phyloP scores from a whole-genome alignment of 2,888 invertebrate species.

The Lamproptera curius region DNA sequence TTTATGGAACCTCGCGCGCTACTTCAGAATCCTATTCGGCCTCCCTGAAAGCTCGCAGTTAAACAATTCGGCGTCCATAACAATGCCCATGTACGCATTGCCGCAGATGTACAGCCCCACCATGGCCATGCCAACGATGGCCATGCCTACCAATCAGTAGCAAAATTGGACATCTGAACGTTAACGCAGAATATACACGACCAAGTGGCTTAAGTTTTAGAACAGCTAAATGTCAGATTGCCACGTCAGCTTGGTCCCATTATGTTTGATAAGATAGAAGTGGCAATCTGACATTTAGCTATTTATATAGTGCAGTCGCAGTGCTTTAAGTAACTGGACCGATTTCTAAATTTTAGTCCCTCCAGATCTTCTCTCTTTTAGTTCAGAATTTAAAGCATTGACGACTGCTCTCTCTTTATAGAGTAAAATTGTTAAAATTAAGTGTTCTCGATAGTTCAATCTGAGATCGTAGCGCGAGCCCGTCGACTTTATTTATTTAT shows the following conservation, averaged over 20 bases:
- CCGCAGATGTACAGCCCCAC: conserved; percentile 43
- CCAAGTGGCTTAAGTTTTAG: conserved; percentile 59
- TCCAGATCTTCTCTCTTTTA: conserved; percentile 27
- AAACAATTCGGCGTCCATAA: conserved; percentile 55
- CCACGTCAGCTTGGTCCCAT: conserved; percentile 66
- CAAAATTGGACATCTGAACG: conserved; percentile 66
- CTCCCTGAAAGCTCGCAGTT: conserved; percentile 60
- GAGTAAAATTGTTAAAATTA: conserved; percentile 10
- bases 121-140: conserved; percentile 52
- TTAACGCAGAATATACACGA: conserved; percentile 37
- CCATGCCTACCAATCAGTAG: conserved; percentile 51
- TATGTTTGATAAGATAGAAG: conserved; percentile 28
- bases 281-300: conserved; percentile 75
- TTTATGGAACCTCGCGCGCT: conserved; percentile 74
- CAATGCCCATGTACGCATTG: conserved; percentile 69
- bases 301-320: conserved; percentile 41
- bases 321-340: conserved; percentile 58
- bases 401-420: conserved; percentile 19
- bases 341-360: conserved; percentile 34
- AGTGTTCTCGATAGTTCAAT: conserved; percentile 31
- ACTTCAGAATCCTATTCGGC: conserved; percentile 72
- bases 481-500: conserved; percentile 65
- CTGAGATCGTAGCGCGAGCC: conserved; percentile 62
- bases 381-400: conserved; percentile 56
- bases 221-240: conserved; percentile 71